These are phyloP conservation scores for Campylomormyrus numenius DNA, from an alignment of 2,113 vertebrate genomes.

Conservation along the genomic window DNA sequence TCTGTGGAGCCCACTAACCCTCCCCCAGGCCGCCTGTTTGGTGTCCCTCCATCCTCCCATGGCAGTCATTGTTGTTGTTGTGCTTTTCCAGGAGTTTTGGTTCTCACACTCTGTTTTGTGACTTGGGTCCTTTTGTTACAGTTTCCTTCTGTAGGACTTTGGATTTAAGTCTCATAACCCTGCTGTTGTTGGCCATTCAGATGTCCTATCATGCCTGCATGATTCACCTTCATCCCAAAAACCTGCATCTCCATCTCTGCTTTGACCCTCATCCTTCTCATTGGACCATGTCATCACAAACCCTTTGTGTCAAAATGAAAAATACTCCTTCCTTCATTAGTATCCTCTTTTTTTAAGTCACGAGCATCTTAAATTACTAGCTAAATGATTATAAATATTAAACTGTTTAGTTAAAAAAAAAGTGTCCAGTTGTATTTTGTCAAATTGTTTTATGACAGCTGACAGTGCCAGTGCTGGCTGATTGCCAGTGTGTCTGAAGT, in stretches of 20 bases:
- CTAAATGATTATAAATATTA: background rate
- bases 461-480: background rate
- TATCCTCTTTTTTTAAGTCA: background rate
- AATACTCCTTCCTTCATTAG: background rate
- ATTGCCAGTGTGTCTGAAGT: background rate
- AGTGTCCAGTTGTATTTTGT: background rate
- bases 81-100: background rate
- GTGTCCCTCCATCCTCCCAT: background rate
- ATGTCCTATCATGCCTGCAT: background rate
- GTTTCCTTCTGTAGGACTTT: background rate
- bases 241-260: background rate
- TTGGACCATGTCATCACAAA: background rate
- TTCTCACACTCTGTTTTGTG: background rate
- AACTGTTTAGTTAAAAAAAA: background rate
- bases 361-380: background rate
- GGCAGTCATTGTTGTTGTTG: too few relatives aligned
- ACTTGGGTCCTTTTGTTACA: background rate
- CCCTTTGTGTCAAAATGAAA: background rate
- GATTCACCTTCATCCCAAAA: background rate
- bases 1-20: slow-evolving; percentile 38
- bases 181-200: background rate
- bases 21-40: background rate
- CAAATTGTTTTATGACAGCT: background rate
- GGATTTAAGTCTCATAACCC: background rate
- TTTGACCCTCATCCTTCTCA: background rate